Evolutionary conservation across 2,113 vertebrate genomes (phyloP), one percentile per base, ranked within the genome.

Genomic region (Dendrocopos noguchii): DNA sequence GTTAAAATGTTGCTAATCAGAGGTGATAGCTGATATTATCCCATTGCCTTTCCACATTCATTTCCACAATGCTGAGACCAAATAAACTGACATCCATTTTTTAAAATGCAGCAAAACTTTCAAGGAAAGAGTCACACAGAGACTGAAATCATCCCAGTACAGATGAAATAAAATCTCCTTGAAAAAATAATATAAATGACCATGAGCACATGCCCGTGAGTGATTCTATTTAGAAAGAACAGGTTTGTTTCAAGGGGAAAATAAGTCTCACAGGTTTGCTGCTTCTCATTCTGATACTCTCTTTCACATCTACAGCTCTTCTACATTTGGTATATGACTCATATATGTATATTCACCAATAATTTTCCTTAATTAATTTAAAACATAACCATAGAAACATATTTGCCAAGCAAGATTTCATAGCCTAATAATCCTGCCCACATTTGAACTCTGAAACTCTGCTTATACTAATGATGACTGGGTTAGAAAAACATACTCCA

Each of bases 291-390:
- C 68, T 61, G 61, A 53, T 60, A 21, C 5, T 53, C 29, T 65
- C 39, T 52, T 83, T 36, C 33, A 73, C 47, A 84, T 80, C 57
- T 84, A 28, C 21, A 78, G 34, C 21, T 71, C 10, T 74, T 93
- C 72, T 66, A 3, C 46, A 60, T 56, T 77, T 71, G 15, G 4
- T 86, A n/a, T 42, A 83, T 59, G 15, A 64, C 53, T 82, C 88
- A 66, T 15, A 4, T 24, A 53, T 67, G 4, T 24, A 53, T 74
- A 50, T 64, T 83, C 34, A 72, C 27, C 0, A 0, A 71, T 53
- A 74, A 53, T 83, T 91, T 91, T 91, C 20, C 55, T 83, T 47
- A 64, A 64, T 15, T 65, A 74, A 76, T 87, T 89, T 75, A 70
- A 89, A 89, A 57, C 22, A 60, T 34, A 89, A n/a, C 17, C 16